A percentile compares a stretch with the other conserved stretches of the same genome.
Evolutionary conservation across 2,888 invertebrate genomes (phyloP).

Genomic region (Nemurella pictetii): DNA sequence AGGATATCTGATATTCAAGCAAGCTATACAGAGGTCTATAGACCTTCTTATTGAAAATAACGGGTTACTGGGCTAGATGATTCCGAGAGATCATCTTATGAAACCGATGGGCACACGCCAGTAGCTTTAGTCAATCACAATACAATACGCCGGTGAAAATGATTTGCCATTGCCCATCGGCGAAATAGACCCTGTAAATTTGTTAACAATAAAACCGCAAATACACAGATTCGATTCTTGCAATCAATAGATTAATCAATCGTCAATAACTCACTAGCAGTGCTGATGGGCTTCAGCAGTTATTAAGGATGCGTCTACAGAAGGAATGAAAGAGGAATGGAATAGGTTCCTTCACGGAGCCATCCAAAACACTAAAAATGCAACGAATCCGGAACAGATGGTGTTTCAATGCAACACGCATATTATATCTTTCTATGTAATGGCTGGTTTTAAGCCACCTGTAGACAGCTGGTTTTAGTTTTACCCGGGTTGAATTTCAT

Average conservation of each 20-base stretch:
- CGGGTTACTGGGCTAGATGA: background rate
- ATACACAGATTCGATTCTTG: too few relatives aligned
- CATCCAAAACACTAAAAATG: background rate
- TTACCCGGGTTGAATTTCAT: background rate
- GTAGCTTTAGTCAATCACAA: background rate
- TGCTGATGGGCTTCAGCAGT: background rate
- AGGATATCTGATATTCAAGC: background rate
- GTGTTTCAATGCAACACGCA: too few relatives aligned
- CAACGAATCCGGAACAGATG: background rate
- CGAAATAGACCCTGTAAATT: background rate
- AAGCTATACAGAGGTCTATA: background rate
- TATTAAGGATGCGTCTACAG: too few relatives aligned
- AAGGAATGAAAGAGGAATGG: too few relatives aligned
- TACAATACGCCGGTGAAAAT: background rate
- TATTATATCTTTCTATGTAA: background rate
- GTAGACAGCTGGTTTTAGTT: background rate
- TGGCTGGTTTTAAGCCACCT: background rate
- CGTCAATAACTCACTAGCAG: background rate
- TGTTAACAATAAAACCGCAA: too few relatives aligned
- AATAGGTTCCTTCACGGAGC: background rate
- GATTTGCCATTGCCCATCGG: background rate
- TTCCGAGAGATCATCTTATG: background rate
- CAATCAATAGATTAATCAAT: too few relatives aligned
- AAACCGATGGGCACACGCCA: background rate
- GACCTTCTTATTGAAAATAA: slow-evolving; percentile 1